These are phyloP conservation scores for Ephestia elutella DNA, from an alignment of 1,140 invertebrate species.

Conservation along the genomic window DNA sequence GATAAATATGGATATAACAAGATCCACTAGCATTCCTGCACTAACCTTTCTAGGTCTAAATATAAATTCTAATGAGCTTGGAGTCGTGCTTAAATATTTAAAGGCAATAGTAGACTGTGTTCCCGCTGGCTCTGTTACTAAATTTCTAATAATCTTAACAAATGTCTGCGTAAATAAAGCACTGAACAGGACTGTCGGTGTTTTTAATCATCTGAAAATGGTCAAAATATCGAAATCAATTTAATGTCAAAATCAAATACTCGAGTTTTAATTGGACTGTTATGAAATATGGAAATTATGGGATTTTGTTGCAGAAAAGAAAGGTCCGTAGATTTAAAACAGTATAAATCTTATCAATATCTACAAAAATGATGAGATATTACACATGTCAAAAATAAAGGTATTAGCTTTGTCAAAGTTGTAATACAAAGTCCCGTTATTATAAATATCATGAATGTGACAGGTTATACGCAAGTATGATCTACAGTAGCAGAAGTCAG, in stretches of 20 bases:
- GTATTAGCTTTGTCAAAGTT: neutral
- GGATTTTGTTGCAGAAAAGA: too few relatives aligned
- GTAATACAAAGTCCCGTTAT: conserved; percentile 19
- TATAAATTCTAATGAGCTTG: conserved; percentile 5
- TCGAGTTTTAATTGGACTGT: too few relatives aligned
- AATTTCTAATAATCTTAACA: neutral
- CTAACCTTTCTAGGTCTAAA: conserved; percentile 3
- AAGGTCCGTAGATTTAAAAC: too few relatives aligned
- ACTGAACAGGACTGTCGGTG: too few relatives aligned
- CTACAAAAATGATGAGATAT: too few relatives aligned
- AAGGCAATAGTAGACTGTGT: neutral
- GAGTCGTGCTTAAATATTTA: conserved; percentile 3
- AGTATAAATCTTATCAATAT: too few relatives aligned
- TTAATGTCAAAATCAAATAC: too few relatives aligned
- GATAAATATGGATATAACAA: conserved; percentile 5
- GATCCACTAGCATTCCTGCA: conserved; percentile 3
- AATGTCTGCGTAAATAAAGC: neutral
- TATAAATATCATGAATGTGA: conserved; percentile 30
- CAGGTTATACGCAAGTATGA: conserved; percentile 44
- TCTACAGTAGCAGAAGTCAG: conserved; percentile 40
- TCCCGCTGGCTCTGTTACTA: neutral
- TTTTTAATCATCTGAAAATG: too few relatives aligned
- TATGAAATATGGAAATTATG: too few relatives aligned
- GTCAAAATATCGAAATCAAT: too few relatives aligned
- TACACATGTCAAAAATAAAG: neutral